Evolutionary conservation across 2,888 invertebrate genomes (phyloP).

Genomic region (Neoscelio sp.): DNA sequence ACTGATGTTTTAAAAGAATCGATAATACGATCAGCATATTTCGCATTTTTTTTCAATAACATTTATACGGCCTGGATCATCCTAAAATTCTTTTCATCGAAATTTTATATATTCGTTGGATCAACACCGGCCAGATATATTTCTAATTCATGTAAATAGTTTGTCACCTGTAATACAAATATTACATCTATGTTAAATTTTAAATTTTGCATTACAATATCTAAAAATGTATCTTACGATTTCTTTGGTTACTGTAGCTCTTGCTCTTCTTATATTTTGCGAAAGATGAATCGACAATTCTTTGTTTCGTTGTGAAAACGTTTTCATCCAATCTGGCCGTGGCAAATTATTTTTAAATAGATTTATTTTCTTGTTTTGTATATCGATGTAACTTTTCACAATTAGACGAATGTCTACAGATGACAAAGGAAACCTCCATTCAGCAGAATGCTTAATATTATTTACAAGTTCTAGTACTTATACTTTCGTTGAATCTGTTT

Average conservation of each 20-base stretch:
- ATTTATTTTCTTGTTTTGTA: background rate
- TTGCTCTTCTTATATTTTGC: conserved; percentile 20
- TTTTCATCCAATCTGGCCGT: conserved; percentile 23
- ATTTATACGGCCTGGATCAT: conserved; percentile 71
- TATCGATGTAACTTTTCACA: conserved; percentile 11
- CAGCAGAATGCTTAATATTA: background rate
- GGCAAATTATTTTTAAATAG: conserved; percentile 33
- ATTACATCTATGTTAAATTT: no score
- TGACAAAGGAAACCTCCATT: conserved; percentile 21
- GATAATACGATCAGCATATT: conserved; percentile 68
- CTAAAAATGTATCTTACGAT: no score
- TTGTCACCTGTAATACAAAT: no score
- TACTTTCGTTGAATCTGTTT: background rate
- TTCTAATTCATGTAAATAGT: conserved; percentile 2
- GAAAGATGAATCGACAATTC: background rate
- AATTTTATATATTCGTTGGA: conserved; percentile 66
- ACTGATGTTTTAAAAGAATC: conserved; percentile 68
- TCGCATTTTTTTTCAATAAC: conserved; percentile 61
- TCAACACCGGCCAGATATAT: conserved; percentile 3
- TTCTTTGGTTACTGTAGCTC: background rate
- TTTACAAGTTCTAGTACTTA: background rate
- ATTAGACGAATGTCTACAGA: conserved; percentile 4
- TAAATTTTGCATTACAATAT: no score
- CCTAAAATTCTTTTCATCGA: conserved; percentile 75
- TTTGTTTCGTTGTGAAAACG: background rate